Evolutionary conservation across 1,140 invertebrate species (phyloP).

Genomic region (Drosophila watanabei): DNA sequence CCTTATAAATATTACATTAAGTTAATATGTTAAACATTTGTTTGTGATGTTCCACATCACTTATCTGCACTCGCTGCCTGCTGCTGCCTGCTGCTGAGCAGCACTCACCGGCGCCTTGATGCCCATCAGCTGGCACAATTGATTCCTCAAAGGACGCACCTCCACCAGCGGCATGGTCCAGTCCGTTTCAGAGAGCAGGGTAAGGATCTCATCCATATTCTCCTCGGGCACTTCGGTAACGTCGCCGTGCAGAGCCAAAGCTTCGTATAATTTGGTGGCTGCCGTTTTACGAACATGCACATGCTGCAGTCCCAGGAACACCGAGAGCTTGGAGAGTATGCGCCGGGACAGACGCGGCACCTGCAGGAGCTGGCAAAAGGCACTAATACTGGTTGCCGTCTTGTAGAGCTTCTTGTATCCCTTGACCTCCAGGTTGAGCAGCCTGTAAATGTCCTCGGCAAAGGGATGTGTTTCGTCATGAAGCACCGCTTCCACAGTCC

Average conservation of each 20-base stretch:
- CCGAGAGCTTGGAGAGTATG: constrained; percentile 92
- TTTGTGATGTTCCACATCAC: constrained; percentile 33
- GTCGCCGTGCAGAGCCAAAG: constrained; percentile 93
- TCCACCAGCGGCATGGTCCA: constrained; percentile 92
- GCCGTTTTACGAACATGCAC: constrained; percentile 93
- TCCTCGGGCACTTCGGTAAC: constrained; percentile 89
- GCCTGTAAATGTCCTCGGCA: constrained; percentile 89
- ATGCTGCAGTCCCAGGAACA: constrained; percentile 94
- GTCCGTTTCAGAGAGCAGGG: constrained; percentile 92
- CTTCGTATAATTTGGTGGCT: constrained; percentile 93
- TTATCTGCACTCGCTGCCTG: constrained; percentile 43
- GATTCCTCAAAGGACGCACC: constrained; percentile 92
- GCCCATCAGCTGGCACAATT: constrained; percentile 92
- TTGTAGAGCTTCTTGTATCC: constrained; percentile 92
- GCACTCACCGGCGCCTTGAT: constrained; percentile 89
- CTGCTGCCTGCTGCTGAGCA: constrained; percentile 7
- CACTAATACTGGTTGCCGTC: constrained; percentile 91
- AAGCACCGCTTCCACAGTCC: constrained; percentile 89
- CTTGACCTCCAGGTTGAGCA: constrained; percentile 91
- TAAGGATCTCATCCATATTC: constrained; percentile 90
- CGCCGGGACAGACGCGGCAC: constrained; percentile 88
- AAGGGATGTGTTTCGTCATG: constrained; percentile 89
- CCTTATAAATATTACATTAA: constrained; percentile 6
- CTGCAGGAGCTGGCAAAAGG: constrained; percentile 92
- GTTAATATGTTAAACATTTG: neutral